phyloP scores from a whole-genome alignment of 2,113 vertebrate species.

The Opisthocomus hoazin region DNA sequence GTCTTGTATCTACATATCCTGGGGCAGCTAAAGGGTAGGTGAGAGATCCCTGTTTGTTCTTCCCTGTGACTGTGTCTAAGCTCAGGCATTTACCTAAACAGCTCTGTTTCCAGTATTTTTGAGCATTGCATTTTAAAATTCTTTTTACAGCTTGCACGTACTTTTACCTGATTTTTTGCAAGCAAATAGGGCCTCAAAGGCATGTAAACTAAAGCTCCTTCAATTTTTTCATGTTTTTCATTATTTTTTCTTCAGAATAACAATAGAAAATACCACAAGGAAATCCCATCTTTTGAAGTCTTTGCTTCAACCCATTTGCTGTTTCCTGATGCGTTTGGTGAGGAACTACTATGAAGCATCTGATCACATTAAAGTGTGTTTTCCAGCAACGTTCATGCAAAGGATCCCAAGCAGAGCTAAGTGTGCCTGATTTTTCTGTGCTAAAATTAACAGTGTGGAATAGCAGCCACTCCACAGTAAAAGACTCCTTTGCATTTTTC shows the following conservation, averaged over 20 bases:
- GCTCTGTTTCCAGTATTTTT: not conserved
- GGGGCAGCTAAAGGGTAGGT: not conserved
- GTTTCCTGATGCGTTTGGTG: not conserved
- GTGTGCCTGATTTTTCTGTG: not conserved
- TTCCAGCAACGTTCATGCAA: not conserved
- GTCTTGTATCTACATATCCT: not conserved
- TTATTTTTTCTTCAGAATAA: not conserved
- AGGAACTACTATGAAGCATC: not conserved
- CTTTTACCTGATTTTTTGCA: not conserved
- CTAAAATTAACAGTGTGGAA: not conserved
- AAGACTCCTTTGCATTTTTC: not conserved
- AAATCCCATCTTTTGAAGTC: not conserved
- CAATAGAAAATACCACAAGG: not conserved
- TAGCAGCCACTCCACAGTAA: not conserved
- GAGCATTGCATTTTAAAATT: not conserved
- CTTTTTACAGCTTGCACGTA: not conserved
- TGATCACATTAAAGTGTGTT: not conserved
- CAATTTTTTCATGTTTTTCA: not conserved
- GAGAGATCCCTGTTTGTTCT: not conserved
- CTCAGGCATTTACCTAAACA: not conserved
- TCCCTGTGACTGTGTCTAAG: not conserved
- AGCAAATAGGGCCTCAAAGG: not conserved
- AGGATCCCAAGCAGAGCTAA: not conserved
- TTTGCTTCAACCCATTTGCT: not conserved
- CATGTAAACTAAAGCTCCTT: not conserved